Evolutionary conservation across 2,888 invertebrate genomes (phyloP).

Genomic region (Leucophora obtusa): DNA sequence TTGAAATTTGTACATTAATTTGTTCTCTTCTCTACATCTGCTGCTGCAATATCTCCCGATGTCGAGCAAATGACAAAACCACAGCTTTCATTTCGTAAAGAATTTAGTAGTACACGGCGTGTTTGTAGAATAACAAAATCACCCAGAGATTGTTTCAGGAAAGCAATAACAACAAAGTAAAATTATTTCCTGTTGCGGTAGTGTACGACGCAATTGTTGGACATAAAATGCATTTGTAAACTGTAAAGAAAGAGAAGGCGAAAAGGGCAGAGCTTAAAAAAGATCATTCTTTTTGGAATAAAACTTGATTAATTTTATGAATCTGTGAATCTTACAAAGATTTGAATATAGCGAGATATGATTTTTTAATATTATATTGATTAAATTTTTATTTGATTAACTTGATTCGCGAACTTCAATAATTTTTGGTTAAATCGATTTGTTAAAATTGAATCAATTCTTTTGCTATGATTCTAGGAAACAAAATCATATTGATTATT

Average conservation of each 20-base stretch:
- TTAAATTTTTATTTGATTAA: too few relatives aligned
- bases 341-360: too few relatives aligned
- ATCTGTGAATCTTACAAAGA: too few relatives aligned
- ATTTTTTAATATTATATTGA: too few relatives aligned
- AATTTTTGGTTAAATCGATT: too few relatives aligned
- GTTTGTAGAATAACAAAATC: background rate
- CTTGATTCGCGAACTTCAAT: too few relatives aligned
- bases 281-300: too few relatives aligned
- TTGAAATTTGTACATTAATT: conserved; percentile 8
- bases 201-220: conserved; percentile 3
- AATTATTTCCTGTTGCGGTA: conserved; percentile 16
- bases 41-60: background rate
- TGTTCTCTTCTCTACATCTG: background rate
- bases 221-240: background rate
- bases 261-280: too few relatives aligned
- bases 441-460: too few relatives aligned
- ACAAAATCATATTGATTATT: too few relatives aligned
- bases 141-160: background rate
- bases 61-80: background rate
- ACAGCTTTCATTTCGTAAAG: conserved; percentile 1
- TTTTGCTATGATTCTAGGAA: too few relatives aligned
- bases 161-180: conserved; percentile 10
- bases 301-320: too few relatives aligned
- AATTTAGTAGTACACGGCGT: background rate
- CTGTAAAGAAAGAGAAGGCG: background rate